Evolutionary conservation across 2,797 vertebrate genomes (phyloP), one percentile per base, ranked within the genome.

Genomic region (Coilia nasus): DNA sequence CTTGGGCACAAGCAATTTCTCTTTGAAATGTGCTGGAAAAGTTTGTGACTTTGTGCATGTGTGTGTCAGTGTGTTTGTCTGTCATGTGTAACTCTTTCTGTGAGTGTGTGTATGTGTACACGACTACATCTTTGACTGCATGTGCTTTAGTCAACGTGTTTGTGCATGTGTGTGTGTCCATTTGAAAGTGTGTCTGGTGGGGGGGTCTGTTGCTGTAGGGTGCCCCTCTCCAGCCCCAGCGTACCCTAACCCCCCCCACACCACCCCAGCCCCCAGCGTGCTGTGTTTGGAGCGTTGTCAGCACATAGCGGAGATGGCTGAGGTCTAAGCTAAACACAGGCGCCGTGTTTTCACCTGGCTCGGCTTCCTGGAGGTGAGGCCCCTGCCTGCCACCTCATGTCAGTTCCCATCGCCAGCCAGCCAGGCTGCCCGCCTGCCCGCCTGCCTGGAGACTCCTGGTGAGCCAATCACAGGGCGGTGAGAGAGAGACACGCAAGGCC

Each of bases 261-360:
- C 44, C 44, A 44, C 23, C 12, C 31, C 15, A 41, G 67, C 3
- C 28, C 31, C 28, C 28, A 2, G 67, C 17, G 67, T 35, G 67
- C 28, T 35, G 67, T 75, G 67, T 89, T 89, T 94, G 91, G 93
- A 91, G 87, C 87, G 0, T 85, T 86, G 90, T 95, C 94, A 94
- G 93, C 92, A 92, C 94, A 94, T 94, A 93, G 90, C 91, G 89
- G 84, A 90, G 89, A 94, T 94, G 91, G 87, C 91, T 94, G 94
- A 93, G 93, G 94, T 92, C 93, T 94, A 91, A 93, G 90, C 89
- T 91, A 95, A 95, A 95, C 93, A 95, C 83, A 85, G 85, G 85
- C 87, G 84, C 85, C 83, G 85, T 92, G 92, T 94, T 94, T 93
- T 91, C 93, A 95, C 94, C 94, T 95, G 90, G 89, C 90, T 89